Percentiles rank a stretch among this genome's conserved stretches.
Conservation (phyloP, 2,797 vertebrate genomes). For the Peromyscus attwateri region DNA sequence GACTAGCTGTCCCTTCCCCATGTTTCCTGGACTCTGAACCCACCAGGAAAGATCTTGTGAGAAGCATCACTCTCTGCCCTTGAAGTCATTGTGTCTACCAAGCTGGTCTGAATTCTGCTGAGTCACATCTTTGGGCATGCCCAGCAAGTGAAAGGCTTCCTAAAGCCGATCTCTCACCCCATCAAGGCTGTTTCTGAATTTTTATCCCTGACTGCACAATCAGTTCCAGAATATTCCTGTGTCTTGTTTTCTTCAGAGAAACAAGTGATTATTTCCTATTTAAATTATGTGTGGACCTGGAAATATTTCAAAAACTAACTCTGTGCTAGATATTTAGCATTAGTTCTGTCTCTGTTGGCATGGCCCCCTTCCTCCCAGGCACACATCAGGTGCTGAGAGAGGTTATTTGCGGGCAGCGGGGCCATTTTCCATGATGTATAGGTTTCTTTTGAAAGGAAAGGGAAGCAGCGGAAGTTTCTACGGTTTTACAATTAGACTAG, state of each 20-base stretch:
- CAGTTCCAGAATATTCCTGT: background rate
- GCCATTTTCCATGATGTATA: background rate
- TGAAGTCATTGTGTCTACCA: background rate
- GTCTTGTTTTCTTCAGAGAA: background rate
- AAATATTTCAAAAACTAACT: background rate
- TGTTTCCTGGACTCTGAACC: background rate
- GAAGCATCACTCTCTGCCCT: background rate
- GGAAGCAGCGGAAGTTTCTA: background rate
- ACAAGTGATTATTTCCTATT: background rate
- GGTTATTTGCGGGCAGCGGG: background rate
- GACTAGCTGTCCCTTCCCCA: rapidly evolving
- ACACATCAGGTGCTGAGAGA: background rate
- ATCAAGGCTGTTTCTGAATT: background rate
- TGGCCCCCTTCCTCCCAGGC: background rate
- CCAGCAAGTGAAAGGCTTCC: background rate
- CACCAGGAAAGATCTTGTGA: background rate
- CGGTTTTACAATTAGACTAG: background rate
- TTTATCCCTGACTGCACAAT: background rate
- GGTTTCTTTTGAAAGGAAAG: background rate
- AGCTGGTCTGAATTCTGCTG: background rate
- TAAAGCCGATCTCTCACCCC: background rate
- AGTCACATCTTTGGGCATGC: background rate
- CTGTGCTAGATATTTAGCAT: no score
- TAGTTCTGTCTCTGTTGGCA: background rate
- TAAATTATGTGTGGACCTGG: background rate